A percentile compares a stretch with the other conserved stretches of the same genome.
Conservation (phyloP, 2,888 invertebrate genomes). For the Ormia ochracea region DNA sequence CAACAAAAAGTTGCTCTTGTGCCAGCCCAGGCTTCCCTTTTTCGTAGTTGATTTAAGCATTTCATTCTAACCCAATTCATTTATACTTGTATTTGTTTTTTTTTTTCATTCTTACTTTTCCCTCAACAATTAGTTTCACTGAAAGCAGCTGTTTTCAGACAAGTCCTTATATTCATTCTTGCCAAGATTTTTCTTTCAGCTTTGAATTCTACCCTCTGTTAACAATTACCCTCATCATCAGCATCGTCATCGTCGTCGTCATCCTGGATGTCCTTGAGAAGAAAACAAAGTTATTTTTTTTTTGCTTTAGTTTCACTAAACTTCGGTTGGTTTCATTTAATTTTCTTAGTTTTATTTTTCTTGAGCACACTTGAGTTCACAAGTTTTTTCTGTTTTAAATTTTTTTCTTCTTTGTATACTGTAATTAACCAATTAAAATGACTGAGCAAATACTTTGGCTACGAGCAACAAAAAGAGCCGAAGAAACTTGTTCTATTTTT, state of each 20-base stretch:
- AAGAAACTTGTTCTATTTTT: conserved; percentile 31
- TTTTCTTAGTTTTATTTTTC: conserved; percentile 39
- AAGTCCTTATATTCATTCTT: conserved; percentile 4
- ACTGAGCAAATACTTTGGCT: conserved; percentile 56
- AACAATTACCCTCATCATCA: conserved; percentile 46
- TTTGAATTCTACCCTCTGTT: conserved; percentile 15
- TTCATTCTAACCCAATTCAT: conserved; percentile 48
- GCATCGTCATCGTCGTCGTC: conserved; percentile 12
- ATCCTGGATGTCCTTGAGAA: conserved; percentile 59
- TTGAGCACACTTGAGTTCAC: conserved; percentile 41
- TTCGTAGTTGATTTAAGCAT: conserved; percentile 22
- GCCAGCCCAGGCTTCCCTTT: neutral
- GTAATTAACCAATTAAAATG: conserved; percentile 63
- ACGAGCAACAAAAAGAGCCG: conserved; percentile 27
- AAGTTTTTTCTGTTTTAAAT: conserved; percentile 15
- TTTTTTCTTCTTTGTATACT: conserved; percentile 33
- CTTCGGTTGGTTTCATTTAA: conserved; percentile 32
- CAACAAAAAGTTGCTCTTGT: conserved; percentile 24
- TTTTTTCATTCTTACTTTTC: neutral
- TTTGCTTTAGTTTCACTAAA: conserved; percentile 14
- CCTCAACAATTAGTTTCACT: conserved; percentile 53
- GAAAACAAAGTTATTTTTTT: conserved; percentile 43
- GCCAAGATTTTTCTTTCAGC: conserved; percentile 10
- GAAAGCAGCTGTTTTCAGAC: conserved; percentile 52
- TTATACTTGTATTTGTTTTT: conserved; percentile 14